These are phyloP conservation scores for Psettodes erumei DNA, from an alignment of 2,113 vertebrate genomes.

Conservation along the genomic window DNA sequence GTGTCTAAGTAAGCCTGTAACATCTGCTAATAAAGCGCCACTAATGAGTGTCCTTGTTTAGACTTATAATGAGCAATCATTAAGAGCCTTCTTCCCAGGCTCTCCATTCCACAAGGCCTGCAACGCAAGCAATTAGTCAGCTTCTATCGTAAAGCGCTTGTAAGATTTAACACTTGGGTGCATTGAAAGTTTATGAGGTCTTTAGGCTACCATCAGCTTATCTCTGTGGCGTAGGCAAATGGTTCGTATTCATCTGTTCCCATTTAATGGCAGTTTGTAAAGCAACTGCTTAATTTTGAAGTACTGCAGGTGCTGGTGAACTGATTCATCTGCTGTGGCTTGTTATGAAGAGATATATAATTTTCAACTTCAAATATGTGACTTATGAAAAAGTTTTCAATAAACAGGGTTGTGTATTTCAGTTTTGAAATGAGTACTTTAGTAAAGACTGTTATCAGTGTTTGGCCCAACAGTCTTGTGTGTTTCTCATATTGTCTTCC, in stretches of 20 bases:
- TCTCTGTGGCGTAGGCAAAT: conserved; percentile 36
- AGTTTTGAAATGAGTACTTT: not conserved
- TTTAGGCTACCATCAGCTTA: conserved; percentile 59
- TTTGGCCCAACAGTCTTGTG: not conserved
- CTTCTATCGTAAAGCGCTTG: conserved; percentile 60
- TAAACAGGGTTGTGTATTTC: not conserved
- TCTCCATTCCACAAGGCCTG: conserved; percentile 44
- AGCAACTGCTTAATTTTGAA: conserved; percentile 29
- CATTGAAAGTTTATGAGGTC: conserved; percentile 66
- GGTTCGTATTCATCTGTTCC: conserved; percentile 35
- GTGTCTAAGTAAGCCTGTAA: conserved; percentile 74
- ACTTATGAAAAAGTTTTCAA: not conserved
- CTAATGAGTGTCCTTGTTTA: conserved; percentile 80
- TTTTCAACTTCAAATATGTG: conserved; percentile 4
- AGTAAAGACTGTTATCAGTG: not conserved
- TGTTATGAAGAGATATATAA: not conserved
- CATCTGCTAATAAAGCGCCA: conserved; percentile 75
- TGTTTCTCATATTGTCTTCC: not conserved
- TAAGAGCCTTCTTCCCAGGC: conserved; percentile 66
- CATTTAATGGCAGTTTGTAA: conserved; percentile 26
- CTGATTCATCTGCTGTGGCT: not conserved
- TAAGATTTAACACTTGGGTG: conserved; percentile 60
- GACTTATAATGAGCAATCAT: conserved; percentile 77
- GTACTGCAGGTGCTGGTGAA: conserved; percentile 19
- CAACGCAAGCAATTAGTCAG: conserved; percentile 68